These are phyloP conservation scores for Ahaetulla prasina DNA, from an alignment of 2,113 vertebrate species.

Conservation along the genomic window DNA sequence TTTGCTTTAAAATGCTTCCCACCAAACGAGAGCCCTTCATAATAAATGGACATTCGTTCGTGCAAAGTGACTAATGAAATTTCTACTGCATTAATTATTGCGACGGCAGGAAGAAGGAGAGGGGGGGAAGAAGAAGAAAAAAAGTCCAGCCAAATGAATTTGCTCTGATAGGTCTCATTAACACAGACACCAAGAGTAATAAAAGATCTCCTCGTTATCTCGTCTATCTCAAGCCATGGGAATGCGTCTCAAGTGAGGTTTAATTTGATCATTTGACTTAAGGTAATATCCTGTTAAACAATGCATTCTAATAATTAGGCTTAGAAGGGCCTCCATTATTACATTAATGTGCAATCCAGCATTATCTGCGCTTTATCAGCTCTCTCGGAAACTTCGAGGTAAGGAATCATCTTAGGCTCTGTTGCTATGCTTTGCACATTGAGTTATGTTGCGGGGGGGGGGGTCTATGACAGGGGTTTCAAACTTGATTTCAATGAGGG, in stretches of 20 bases:
- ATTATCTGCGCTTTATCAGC: background rate
- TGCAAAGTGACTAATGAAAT: slow-evolving; percentile 65
- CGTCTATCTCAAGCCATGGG: slow-evolving; percentile 30
- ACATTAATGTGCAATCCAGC: background rate
- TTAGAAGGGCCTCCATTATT: background rate
- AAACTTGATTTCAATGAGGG: too few relatives aligned
- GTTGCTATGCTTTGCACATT: background rate
- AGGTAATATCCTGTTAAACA: slow-evolving; percentile 44
- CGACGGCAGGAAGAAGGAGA: slow-evolving; percentile 4
- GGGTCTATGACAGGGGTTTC: background rate
- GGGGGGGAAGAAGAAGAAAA: background rate
- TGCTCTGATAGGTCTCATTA: slow-evolving; percentile 62
- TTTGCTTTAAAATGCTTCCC: slow-evolving; percentile 66
- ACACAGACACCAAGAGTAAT: slow-evolving; percentile 58
- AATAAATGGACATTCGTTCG: slow-evolving; percentile 65
- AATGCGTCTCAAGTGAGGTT: background rate
- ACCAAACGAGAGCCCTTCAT: slow-evolving; percentile 57
- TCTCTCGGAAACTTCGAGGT: background rate
- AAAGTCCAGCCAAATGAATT: slow-evolving; percentile 63
- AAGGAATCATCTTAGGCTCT: background rate
- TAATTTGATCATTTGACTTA: slow-evolving; percentile 53
- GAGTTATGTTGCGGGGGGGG: too few relatives aligned
- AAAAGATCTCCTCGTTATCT: slow-evolving; percentile 48
- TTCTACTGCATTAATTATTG: slow-evolving; percentile 69
- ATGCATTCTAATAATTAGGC: background rate